Evolutionary conservation across 2,888 invertebrate genomes (phyloP), one percentile per base, ranked within the genome.

Genomic region (Bellardia bayeri): DNA sequence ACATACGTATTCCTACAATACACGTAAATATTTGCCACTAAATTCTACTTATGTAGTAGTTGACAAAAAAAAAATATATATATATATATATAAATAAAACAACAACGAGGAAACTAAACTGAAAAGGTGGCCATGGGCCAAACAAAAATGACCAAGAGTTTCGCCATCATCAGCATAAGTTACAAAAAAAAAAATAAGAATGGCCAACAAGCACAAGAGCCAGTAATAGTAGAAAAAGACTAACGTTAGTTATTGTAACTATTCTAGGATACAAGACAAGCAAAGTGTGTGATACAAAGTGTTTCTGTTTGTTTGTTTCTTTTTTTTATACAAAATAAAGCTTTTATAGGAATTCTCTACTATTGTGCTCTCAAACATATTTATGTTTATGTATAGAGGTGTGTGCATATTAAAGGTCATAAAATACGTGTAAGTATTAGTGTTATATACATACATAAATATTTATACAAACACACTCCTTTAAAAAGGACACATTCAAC

Each of bases 71-170:
- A 58, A 66, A 74, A 64, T 45, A 64, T 23, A 23, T 23, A 64
- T 45, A 64, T 23, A 23, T 23, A 14, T 58, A 42, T 40, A 3
- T 4, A 37, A 37, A 45, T 45, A 45, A 45, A 45, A 49, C 49
- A 76, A 33, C 7, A 51, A 51, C 4, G 30, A 45, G 49, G 49
- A 75, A 61, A 58, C 40, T 8, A 2, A 37, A 56, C 45, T 64
- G 58, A 54, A 75, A 84, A 87, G 85, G 88, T 86, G 87, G 85
- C 87, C 82, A 78, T 49, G 76, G 87, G 79, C 84, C 87, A 85
- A 82, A 82, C 81, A 79, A 69, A 74, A 76, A n/a, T 78, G 64
- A 83, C 76, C 69, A 61, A 66, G 33, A 71, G 63, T 54, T 63
- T 76, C 69, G 74, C 76, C 61, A 69, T 42, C 76, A 69, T 63